phyloP scores from a whole-genome alignment of 2,113 vertebrate genomes.

The Bombycilla garrulus region DNA sequence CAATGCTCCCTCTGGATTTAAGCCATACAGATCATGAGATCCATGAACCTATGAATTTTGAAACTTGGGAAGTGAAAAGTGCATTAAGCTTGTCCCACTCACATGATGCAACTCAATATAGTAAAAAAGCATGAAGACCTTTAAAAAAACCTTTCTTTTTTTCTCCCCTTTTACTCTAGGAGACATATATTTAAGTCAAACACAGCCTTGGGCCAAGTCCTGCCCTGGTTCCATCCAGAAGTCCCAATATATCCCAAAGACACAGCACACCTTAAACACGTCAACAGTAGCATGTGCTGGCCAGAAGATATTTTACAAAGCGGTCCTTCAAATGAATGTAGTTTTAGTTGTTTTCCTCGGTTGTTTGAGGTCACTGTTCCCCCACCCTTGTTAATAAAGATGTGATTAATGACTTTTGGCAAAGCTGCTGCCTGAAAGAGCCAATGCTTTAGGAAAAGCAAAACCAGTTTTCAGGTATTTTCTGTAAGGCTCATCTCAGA shows the following conservation, averaged over 20 bases:
- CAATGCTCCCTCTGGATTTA: neutral
- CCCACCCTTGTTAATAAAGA: slow-evolving; percentile 69
- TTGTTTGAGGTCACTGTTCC: slow-evolving; percentile 74
- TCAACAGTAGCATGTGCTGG: neutral
- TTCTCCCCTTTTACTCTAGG: neutral
- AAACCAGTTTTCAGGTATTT: slow-evolving; percentile 70
- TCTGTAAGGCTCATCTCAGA: slow-evolving; percentile 59
- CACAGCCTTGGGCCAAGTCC: neutral
- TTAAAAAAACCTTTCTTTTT: neutral
- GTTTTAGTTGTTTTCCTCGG: slow-evolving; percentile 69
- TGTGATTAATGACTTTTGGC: slow-evolving; percentile 77
- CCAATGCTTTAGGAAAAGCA: slow-evolving; percentile 61
- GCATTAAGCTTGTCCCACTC: neutral
- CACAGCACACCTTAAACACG: fast-evolving
- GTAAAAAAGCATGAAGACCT: neutral
- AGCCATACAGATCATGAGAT: neutral
- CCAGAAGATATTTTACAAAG: slow-evolving; percentile 2
- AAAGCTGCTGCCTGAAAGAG: slow-evolving; percentile 52
- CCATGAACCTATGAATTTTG: neutral
- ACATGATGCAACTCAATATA: neutral
- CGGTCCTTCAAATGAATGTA: slow-evolving; percentile 5
- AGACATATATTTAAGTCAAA: neutral
- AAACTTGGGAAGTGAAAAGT: neutral
- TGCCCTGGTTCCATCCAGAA: neutral
- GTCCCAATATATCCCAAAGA: neutral